A percentile compares a stretch with the other conserved stretches of the same genome.
These are phyloP conservation scores for Bombus difficillimus DNA, from an alignment of 1,140 invertebrate species.

Conservation along the genomic window DNA sequence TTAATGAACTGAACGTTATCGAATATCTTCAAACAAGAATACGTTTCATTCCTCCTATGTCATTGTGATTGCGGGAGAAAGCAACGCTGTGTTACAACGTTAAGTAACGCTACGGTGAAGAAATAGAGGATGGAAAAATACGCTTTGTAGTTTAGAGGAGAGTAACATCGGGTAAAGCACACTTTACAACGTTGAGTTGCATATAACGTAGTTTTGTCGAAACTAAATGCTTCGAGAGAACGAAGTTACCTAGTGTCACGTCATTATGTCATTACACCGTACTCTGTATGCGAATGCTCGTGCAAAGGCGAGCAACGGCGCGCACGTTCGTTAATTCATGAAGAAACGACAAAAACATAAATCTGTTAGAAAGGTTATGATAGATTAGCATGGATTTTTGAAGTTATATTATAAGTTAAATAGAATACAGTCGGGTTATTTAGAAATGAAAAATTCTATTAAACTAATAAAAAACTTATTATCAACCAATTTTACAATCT, in stretches of 20 bases:
- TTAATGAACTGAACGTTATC: neutral
- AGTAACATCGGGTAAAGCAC: neutral
- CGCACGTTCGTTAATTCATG: neutral
- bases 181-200: neutral
- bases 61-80: neutral
- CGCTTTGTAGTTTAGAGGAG: neutral
- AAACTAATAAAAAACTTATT: too few relatives aligned
- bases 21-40: neutral
- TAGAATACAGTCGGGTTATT: neutral
- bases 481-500: too few relatives aligned
- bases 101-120: neutral
- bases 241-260: conserved; percentile 25
- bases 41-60: neutral
- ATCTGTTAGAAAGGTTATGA: neutral
- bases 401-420: neutral
- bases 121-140: neutral
- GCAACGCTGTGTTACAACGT: neutral
- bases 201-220: conserved; percentile 7
- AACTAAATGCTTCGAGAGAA: conserved; percentile 38
- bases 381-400: neutral
- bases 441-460: neutral
- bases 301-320: neutral
- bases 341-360: neutral
- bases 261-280: conserved; percentile 22
- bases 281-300: neutral